Evolutionary conservation across 2,888 invertebrate species (phyloP).

Genomic region (Camponotus fellah): DNA sequence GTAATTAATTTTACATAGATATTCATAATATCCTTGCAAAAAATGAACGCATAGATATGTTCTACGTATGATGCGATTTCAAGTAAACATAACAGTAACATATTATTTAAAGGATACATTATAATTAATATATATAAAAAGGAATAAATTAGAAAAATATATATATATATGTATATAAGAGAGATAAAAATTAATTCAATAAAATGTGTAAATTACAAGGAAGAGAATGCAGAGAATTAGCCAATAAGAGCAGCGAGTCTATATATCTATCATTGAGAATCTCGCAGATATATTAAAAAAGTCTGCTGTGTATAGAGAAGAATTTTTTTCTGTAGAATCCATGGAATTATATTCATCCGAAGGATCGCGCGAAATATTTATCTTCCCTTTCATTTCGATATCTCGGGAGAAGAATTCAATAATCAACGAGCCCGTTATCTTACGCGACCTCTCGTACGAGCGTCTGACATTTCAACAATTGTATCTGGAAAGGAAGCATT

Average conservation of each 20-base stretch:
- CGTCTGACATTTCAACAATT: slow-evolving; percentile 31
- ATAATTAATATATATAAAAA: no score
- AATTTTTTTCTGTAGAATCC: not conserved
- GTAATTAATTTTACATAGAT: not conserved
- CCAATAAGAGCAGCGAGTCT: not conserved
- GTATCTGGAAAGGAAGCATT: slow-evolving; percentile 7
- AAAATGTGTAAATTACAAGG: not conserved
- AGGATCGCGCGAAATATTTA: not conserved
- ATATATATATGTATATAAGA: not conserved
- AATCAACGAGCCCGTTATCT: slow-evolving; percentile 8
- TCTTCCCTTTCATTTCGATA: not conserved
- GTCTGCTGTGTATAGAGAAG: no score
- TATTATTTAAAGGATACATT: no score
- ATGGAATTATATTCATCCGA: not conserved
- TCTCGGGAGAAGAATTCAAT: not conserved
- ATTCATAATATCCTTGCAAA: not conserved
- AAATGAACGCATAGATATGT: not conserved
- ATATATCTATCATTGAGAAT: not conserved
- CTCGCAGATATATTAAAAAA: not conserved
- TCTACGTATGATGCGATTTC: not conserved
- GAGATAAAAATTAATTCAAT: not conserved
- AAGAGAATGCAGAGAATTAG: not conserved
- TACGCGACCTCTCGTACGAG: not conserved
- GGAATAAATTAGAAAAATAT: no score
- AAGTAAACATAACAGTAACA: no score